Percentiles rank a stretch among this genome's conserved stretches.
phyloP scores from a whole-genome alignment of 23 tunicate species.

The Halocynthia aurantium region DNA sequence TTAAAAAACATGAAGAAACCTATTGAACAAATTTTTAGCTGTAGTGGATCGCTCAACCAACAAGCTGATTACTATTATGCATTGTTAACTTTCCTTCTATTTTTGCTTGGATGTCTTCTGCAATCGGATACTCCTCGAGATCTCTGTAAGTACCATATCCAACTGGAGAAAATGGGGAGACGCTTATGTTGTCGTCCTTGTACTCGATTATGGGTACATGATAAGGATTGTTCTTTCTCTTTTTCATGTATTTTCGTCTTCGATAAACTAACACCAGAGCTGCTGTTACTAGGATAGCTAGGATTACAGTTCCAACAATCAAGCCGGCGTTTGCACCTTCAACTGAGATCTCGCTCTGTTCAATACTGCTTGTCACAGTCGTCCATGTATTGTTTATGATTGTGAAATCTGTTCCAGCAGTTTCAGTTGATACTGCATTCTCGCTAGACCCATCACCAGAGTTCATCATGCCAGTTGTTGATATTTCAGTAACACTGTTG shows the following conservation, averaged over 20 bases:
- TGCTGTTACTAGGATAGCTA: neutral
- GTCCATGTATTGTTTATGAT: too few relatives aligned
- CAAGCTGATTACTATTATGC: neutral
- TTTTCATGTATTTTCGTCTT: neutral
- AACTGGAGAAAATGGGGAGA: neutral
- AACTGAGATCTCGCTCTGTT: neutral
- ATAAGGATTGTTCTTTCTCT: slow-evolving; percentile 8
- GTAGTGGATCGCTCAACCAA: too few relatives aligned
- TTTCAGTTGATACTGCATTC: too few relatives aligned
- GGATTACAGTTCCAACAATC: neutral
- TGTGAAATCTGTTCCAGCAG: too few relatives aligned
- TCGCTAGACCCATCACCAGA: too few relatives aligned
- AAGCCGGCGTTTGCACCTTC: neutral
- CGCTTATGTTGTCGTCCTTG: slow-evolving; percentile 14
- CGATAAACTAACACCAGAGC: neutral
- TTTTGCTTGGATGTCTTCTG: slow-evolving; percentile 9
- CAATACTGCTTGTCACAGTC: too few relatives aligned
- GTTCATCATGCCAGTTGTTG: too few relatives aligned
- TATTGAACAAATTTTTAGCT: too few relatives aligned
- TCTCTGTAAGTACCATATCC: slow-evolving; percentile 28
- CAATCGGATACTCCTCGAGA: slow-evolving; percentile 15
- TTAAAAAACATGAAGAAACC: too few relatives aligned
- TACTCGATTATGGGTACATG: slow-evolving; percentile 19
- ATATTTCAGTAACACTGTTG: too few relatives aligned
- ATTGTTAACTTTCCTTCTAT: slow-evolving; percentile 10